Evolutionary conservation across 2,888 invertebrate genomes (phyloP), one percentile per base, ranked within the genome.

Genomic region (Callyntrura guangdongensis): DNA sequence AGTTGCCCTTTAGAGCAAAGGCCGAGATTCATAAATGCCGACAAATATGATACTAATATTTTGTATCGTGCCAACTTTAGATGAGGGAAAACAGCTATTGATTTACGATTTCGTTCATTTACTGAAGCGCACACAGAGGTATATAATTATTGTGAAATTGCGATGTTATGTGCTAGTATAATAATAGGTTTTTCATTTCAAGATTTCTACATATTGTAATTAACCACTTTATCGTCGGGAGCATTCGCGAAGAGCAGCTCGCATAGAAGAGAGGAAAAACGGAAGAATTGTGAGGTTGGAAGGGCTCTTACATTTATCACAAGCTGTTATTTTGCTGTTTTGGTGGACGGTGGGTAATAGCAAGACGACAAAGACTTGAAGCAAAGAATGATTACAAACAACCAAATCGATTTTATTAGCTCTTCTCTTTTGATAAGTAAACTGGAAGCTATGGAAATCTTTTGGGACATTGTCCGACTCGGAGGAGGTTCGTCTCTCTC

Each of bases 121-220:
- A n/a, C 1, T 25, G 6, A 6, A 20, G 8, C 36, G 36, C 17
- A 45, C n/a, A 36, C 45, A 17, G 11, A 69, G 6, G n/a, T 17
- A 11, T 64, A 69, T 74, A 74, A 74, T 74, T 74, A 72, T 72
- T 72, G 5, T n/a, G 6, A 36, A 36, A 61, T 14, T 25, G 11
- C 61, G n/a, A 17, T n/a, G n/a, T n/a, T n/a, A n/a, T 36, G 36
- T 6, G 36, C 61, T 17, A 1, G 1, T 45, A 69, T 83, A 67
- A 67, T 83, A 64, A 67, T 47, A 22, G 84, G 84, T 14, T 81
- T 77, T 79, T 81, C 27, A n/a, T n/a, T n/a, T n/a, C n/a, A 72
- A 74, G 81, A 84, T 69, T 84, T 27, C 84, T 84, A 20, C 49
- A 69, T 69, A 53, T 69, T 84, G 69, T 84, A 84, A 84, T 84